Percentiles rank a stretch among this genome's conserved stretches.
Evolutionary conservation across 2,113 vertebrate genomes (phyloP).

Genomic region (Salvelinus alpinus): DNA sequence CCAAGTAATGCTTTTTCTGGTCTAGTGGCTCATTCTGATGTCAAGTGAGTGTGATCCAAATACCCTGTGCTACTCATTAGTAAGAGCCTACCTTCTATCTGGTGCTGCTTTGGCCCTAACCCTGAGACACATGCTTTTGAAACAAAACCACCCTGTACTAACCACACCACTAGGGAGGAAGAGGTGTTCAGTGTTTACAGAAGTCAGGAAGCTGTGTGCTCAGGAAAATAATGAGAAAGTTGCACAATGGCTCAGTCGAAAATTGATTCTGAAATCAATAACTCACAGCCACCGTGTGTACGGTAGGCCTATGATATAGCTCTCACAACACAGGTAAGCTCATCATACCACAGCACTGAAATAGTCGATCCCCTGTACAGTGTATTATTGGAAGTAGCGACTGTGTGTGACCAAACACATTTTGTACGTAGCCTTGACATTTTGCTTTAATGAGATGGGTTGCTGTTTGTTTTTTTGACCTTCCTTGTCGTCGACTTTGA

Average conservation of each 20-base stretch:
- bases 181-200: not conserved
- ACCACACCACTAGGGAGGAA: constrained; percentile 50
- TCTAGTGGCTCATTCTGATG: not conserved
- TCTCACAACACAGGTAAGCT: constrained; percentile 23
- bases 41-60: constrained; percentile 21
- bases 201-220: not conserved
- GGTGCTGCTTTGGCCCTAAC: constrained; percentile 17
- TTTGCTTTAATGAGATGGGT: too few relatives aligned
- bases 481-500: too few relatives aligned
- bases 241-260: constrained; percentile 27
- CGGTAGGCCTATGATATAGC: constrained; percentile 13
- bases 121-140: constrained; percentile 25
- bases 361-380: too few relatives aligned
- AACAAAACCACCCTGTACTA: constrained; percentile 25
- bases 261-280: constrained; percentile 44
- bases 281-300: not conserved
- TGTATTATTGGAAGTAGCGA: not conserved
- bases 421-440: too few relatives aligned
- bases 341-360: not conserved
- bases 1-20: not conserved
- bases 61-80: constrained; percentile 56
- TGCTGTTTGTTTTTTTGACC: not conserved
- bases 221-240: constrained; percentile 38
- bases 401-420: not conserved
- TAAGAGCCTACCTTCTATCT: constrained; percentile 22